Evolutionary conservation across 2,113 vertebrate species (phyloP).

Genomic region (Campylomormyrus tamandua): DNA sequence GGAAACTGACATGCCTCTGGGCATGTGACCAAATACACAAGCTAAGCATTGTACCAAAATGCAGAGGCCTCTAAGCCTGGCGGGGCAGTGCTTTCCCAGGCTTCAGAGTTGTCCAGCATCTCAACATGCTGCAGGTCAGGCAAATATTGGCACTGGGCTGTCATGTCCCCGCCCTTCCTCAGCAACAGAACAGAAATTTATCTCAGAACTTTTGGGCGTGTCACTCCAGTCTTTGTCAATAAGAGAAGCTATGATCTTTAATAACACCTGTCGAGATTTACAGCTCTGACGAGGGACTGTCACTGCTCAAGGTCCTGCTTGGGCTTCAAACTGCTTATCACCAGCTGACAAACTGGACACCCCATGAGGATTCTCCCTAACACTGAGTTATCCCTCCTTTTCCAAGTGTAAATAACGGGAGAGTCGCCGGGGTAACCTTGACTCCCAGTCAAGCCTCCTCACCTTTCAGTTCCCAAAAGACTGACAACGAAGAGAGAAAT

Average conservation of each 20-base stretch:
- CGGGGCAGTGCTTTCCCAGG: neutral
- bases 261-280: constrained; percentile 60
- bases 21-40: neutral
- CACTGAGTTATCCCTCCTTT: constrained; percentile 43
- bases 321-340: constrained; percentile 67
- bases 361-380: constrained; percentile 53
- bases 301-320: constrained; percentile 63
- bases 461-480: constrained; percentile 67
- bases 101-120: neutral
- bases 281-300: constrained; percentile 57
- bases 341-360: constrained; percentile 71
- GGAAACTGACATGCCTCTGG: neutral
- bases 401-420: constrained; percentile 82
- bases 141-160: constrained; percentile 56
- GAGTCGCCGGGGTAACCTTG: constrained; percentile 86
- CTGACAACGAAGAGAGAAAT: constrained; percentile 85
- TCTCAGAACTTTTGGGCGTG: constrained; percentile 58
- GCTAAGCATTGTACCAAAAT: neutral
- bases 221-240: constrained; percentile 64
- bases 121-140: constrained; percentile 41
- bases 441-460: constrained; percentile 67
- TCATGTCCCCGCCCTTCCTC: constrained; percentile 39
- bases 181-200: constrained; percentile 52
- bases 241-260: constrained; percentile 71
- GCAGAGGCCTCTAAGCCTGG: neutral